phyloP scores from a whole-genome alignment of 1,140 invertebrate genomes.

The roundworm (Caenorhabditis elegans) region DNA sequence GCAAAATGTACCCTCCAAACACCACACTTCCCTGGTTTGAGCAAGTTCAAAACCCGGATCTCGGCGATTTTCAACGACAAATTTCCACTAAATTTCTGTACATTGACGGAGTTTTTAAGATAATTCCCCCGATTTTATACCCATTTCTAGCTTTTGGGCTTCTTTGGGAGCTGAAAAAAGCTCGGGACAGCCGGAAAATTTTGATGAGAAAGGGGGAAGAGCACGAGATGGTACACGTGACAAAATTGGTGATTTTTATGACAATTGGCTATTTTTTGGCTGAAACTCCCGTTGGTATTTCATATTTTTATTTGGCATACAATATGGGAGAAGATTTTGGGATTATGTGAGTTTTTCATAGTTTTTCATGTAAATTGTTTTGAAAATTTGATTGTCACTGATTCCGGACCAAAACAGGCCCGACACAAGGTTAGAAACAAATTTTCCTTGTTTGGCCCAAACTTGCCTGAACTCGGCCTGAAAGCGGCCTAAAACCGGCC shows the following conservation, averaged over 20 bases:
- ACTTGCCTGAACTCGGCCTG: no score
- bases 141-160: background rate
- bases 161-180: background rate
- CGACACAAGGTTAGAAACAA: no score
- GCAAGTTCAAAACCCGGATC: background rate
- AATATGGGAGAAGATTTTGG: background rate
- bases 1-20: background rate
- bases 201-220: background rate
- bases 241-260: background rate
- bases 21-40: background rate
- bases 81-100: background rate
- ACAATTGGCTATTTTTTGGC: background rate
- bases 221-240: background rate
- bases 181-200: background rate
- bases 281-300: background rate
- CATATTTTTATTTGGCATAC: background rate
- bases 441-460: no score
- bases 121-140: background rate
- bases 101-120: background rate
- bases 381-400: no score
- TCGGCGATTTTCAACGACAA: background rate
- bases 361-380: no score
- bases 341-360: background rate
- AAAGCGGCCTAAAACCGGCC: no score
- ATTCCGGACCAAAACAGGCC: no score